Evolutionary conservation across 1,140 invertebrate genomes (phyloP).

Genomic region (Drosophila tani): DNA sequence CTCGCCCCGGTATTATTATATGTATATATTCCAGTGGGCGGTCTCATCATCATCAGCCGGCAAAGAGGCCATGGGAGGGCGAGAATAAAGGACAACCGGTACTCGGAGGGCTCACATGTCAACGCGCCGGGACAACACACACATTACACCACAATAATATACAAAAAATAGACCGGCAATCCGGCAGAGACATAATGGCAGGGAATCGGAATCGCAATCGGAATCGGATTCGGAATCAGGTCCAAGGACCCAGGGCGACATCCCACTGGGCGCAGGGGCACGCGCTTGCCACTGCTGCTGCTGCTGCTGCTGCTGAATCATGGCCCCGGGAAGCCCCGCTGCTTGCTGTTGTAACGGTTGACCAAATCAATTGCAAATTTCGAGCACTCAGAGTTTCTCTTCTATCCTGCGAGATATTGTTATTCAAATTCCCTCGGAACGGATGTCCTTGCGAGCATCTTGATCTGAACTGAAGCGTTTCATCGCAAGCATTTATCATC

Average conservation of each 20-base stretch:
- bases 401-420: constrained; percentile 52
- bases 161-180: constrained; percentile 34
- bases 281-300: constrained; percentile 33
- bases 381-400: constrained; percentile 40
- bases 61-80: constrained; percentile 70
- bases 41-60: constrained; percentile 77
- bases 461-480: constrained; percentile 64
- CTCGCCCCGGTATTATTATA: constrained; percentile 18
- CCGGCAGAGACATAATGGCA: constrained; percentile 60
- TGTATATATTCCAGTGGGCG: constrained; percentile 58
- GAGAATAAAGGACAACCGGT: constrained; percentile 26
- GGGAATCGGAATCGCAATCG: constrained; percentile 25
- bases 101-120: constrained; percentile 67
- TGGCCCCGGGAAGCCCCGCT: constrained; percentile 20
- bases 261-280: constrained; percentile 58
- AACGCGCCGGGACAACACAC: constrained; percentile 72
- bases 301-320: constrained; percentile 51
- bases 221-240: constrained; percentile 21
- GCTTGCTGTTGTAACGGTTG: constrained; percentile 73
- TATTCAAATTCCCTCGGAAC: constrained; percentile 68
- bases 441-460: constrained; percentile 55
- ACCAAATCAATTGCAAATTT: constrained; percentile 71
- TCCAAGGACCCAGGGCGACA: constrained; percentile 42
- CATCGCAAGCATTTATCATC: constrained; percentile 79
- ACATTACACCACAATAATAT: constrained; percentile 72